phyloP scores from a whole-genome alignment of 2,113 vertebrate species.

The Anoplopoma fimbria region DNA sequence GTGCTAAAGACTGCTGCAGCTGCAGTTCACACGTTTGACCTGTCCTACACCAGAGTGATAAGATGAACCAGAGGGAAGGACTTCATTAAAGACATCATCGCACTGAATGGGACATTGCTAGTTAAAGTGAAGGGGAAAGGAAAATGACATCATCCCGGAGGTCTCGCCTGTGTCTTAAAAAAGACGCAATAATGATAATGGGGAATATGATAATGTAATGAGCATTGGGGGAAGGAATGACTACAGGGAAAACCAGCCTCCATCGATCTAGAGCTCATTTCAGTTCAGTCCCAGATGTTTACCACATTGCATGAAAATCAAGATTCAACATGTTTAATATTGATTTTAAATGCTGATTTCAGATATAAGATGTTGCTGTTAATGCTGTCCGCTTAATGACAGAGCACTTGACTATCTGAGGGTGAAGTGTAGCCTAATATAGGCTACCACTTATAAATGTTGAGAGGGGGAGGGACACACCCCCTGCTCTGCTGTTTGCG shows the following conservation, averaged over 20 bases:
- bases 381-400: not conserved
- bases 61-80: conserved; percentile 19
- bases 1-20: conserved; percentile 45
- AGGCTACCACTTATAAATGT: not conserved
- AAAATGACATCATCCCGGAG: not conserved
- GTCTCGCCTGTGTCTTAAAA: not conserved
- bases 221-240: not conserved
- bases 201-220: not conserved
- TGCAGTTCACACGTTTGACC: conserved; percentile 21
- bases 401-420: not conserved
- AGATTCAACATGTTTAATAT: not conserved
- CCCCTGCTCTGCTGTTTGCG: conserved; percentile 39
- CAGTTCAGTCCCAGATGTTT: not conserved
- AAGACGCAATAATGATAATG: not conserved
- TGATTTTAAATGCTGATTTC: not conserved
- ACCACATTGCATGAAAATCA: not conserved
- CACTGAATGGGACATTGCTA: not conserved
- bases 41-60: conserved; percentile 58
- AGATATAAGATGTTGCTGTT: not conserved
- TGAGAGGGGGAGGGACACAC: conserved; percentile 38
- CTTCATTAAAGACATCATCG: conserved; percentile 14
- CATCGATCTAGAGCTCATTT: not conserved
- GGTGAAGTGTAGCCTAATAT: not conserved
- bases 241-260: not conserved
- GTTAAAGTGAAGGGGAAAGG: not conserved